A percentile compares a stretch with the other conserved stretches of the same genome.
Evolutionary conservation across 2,888 invertebrate species (phyloP).

Genomic region (Thymelicus sylvestris): DNA sequence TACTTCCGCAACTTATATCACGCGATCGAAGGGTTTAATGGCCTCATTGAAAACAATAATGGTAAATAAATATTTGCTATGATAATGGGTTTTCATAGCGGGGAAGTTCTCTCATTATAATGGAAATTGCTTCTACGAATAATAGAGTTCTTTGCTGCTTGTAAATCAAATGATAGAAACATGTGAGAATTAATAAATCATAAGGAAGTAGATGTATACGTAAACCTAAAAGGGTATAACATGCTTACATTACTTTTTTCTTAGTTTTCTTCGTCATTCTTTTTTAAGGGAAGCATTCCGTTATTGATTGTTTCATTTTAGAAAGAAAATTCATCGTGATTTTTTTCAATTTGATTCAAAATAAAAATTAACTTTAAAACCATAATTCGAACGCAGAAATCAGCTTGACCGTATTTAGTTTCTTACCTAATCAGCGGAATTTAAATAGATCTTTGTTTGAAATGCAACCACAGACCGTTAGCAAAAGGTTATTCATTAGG

Average conservation of each 20-base stretch:
- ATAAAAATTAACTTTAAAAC: too few relatives aligned
- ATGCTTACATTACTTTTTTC: too few relatives aligned
- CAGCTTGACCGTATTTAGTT: neutral
- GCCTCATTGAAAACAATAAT: slow-evolving; percentile 50
- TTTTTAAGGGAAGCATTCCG: too few relatives aligned
- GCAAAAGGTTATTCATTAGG: slow-evolving; percentile 33
- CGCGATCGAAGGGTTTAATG: slow-evolving; percentile 52
- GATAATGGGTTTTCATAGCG: slow-evolving; percentile 16
- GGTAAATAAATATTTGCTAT: slow-evolving; percentile 27
- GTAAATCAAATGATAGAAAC: neutral
- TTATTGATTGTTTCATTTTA: too few relatives aligned
- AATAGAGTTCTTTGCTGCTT: neutral
- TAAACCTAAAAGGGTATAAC: too few relatives aligned
- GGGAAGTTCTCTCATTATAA: slow-evolving; percentile 12
- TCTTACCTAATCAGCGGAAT: neutral
- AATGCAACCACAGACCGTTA: slow-evolving; percentile 14
- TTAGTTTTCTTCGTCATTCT: too few relatives aligned
- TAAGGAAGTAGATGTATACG: neutral
- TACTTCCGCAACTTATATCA: slow-evolving; percentile 67
- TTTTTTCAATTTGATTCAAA: too few relatives aligned
- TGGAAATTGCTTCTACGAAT: slow-evolving; percentile 14
- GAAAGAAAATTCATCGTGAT: too few relatives aligned
- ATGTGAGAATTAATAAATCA: neutral
- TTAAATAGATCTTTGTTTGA: neutral
- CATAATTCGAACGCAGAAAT: too few relatives aligned